Base-by-base conservation (phyloP, 2,113 vertebrate species). In the Macroglossus sobrinus region DNA sequence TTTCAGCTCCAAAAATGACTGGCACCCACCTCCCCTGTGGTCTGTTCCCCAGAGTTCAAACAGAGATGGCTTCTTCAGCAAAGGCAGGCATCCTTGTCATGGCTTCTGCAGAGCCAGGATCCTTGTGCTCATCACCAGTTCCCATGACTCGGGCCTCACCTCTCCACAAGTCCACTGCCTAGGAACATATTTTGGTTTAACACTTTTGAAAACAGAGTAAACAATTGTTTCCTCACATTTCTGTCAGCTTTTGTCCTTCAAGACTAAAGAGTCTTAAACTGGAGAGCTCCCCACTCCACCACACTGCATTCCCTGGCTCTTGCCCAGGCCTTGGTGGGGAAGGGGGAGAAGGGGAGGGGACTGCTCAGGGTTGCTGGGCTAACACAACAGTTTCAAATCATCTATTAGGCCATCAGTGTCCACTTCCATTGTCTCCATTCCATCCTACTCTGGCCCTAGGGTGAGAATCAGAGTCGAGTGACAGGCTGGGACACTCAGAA, bases 221-320 rank as follows among this genome's bases (percentile, higher is more conserved):
- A 96, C 81, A 97, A 66, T 38, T 68, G 81, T 91, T 97, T 96
- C 97, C 97, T 97, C 43, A 3, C 30, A 78, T 64, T 96, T 84
- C 76, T 45, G 71, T 88, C 75, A 63, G 84, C 50, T 74, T 91
- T 93, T 94, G 93, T 94, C 92, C 64, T 76, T 71, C 55, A 21
- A 85, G 69, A 71, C 35, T 92, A 64, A 96, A 94, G 94, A 82
- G 81, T 57, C 88, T 94, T 76, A 26, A 89, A 19, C 76, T 59
- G 38, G 66, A 96, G 79, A n/a, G 75, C 15, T 53, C 43, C 50
- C 45, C 11, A 4, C 61, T 18, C 14, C 47, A 28, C 18, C 12
- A 7, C 18, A 7, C 94, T 33, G 35, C n/a, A 11, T 1, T 38
- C 81, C 74, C 74, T 12, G 76, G 84, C 96, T 94, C 47, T 28